Percentiles rank a stretch among this genome's conserved stretches.
Conservation (phyloP, 2,888 invertebrate genomes). For the Brachyopa scutellaris region DNA sequence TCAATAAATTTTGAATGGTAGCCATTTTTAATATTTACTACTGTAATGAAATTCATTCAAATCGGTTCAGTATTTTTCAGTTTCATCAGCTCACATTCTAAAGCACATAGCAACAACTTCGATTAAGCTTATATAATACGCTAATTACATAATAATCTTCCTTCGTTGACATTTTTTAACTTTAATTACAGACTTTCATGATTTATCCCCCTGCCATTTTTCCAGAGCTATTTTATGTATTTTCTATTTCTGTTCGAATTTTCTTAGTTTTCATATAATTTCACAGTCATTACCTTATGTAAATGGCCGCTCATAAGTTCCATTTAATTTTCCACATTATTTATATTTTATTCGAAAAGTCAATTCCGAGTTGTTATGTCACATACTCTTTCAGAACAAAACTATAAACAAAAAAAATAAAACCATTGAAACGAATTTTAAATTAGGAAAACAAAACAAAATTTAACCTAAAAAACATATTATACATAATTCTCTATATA, state of each 20-base stretch:
- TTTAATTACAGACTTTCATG: too few relatives aligned
- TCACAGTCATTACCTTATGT: constrained; percentile 28
- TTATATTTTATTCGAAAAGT: constrained; percentile 1
- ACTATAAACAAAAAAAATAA: constrained; percentile 71
- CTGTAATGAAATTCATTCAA: too few relatives aligned
- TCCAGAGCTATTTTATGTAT: constrained; percentile 7
- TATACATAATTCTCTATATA: constrained; percentile 28
- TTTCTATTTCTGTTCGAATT: neutral
- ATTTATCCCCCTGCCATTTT: too few relatives aligned
- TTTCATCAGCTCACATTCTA: too few relatives aligned
- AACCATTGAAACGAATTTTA: constrained; percentile 81
- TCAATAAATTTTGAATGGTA: too few relatives aligned
- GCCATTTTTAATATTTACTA: too few relatives aligned
- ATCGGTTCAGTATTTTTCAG: too few relatives aligned
- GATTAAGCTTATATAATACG: too few relatives aligned
- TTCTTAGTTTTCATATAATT: neutral
- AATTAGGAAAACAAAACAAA: constrained; percentile 78
- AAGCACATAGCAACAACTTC: too few relatives aligned
- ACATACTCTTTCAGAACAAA: constrained; percentile 17
- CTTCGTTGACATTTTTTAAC: too few relatives aligned
- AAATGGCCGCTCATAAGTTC: constrained; percentile 1
- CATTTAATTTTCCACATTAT: neutral
- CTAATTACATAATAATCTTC: too few relatives aligned
- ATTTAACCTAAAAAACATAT: constrained; percentile 24
- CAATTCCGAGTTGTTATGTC: neutral